A percentile compares a stretch with the other conserved stretches of the same genome.
Evolutionary conservation across 53 echinoderm and acorn worm genomes (phyloP).

Genomic region (Apostichopus leukothele): DNA sequence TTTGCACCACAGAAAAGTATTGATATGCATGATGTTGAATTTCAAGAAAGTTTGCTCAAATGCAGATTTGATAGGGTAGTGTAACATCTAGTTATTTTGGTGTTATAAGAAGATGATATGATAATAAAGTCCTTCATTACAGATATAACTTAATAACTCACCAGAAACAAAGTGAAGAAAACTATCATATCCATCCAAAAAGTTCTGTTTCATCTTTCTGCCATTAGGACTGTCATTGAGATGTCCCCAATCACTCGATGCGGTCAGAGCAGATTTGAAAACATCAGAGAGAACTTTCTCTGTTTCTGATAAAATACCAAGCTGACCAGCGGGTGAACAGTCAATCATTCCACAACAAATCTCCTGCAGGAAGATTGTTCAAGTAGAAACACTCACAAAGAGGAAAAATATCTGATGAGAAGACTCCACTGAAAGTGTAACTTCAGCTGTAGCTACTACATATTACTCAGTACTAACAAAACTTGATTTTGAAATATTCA

Average conservation of each 20-base stretch:
- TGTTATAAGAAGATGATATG: background rate
- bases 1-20: too few relatives aligned
- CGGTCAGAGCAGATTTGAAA: slow-evolving; percentile 69
- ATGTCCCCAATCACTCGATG: slow-evolving; percentile 75
- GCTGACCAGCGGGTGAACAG: slow-evolving; percentile 53
- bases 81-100: background rate
- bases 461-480: too few relatives aligned
- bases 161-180: slow-evolving; percentile 83
- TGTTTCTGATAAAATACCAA: slow-evolving; percentile 72
- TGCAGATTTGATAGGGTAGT: background rate
- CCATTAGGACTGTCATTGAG: slow-evolving; percentile 86
- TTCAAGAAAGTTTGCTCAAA: background rate
- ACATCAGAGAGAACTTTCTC: slow-evolving; percentile 66
- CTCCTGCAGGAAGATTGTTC: slow-evolving; percentile 54
- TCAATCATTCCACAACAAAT: slow-evolving; percentile 73
- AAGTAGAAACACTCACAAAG: too few relatives aligned
- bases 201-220: slow-evolving; percentile 80
- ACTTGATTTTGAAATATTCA: too few relatives aligned
- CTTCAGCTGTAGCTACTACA: too few relatives aligned
- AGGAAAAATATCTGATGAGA: too few relatives aligned
- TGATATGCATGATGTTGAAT: too few relatives aligned
- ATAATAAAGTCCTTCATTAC: background rate
- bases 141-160: slow-evolving; percentile 26
- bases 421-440: too few relatives aligned
- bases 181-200: slow-evolving; percentile 85